Evolutionary conservation across 2,888 invertebrate species (phyloP).

Genomic region (Platycheirus albimanus): DNA sequence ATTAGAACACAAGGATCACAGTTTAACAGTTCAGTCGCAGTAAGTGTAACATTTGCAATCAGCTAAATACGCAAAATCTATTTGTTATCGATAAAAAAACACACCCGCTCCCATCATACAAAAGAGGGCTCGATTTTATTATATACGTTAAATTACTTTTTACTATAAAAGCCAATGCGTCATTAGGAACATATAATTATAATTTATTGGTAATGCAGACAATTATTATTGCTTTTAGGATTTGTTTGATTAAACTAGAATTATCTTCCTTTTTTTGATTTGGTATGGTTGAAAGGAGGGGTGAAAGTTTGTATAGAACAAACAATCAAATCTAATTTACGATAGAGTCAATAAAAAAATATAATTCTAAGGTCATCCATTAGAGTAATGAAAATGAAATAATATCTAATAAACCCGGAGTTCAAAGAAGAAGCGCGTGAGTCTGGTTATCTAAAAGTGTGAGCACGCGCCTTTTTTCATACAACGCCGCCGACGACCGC

Average conservation of each 20-base stretch:
- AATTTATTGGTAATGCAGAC: constrained; percentile 8
- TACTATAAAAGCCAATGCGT: constrained; percentile 17
- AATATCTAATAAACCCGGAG: not conserved
- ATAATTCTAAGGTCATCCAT: constrained; percentile 31
- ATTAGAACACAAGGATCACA: constrained; percentile 51
- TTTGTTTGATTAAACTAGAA: not conserved
- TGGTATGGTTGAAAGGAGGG: not conserved
- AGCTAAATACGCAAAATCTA: constrained; percentile 33
- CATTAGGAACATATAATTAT: not conserved
- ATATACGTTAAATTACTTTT: constrained; percentile 1
- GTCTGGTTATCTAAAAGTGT: constrained; percentile 8
- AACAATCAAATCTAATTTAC: constrained; percentile 9
- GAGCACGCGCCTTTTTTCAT: constrained; percentile 29
- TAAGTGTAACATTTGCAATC: constrained; percentile 19
- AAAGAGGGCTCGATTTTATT: constrained; percentile 30
- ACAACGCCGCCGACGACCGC: too few species aligned
- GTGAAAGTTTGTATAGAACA: constrained; percentile 10
- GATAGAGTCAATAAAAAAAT: constrained; percentile 27
- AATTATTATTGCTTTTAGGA: not conserved
- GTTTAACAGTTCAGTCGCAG: constrained; percentile 64
- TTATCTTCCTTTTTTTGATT: not conserved
- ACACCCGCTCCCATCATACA: not conserved
- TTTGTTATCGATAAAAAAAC: constrained; percentile 20
- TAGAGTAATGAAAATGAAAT: not conserved
- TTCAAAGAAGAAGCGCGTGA: constrained; percentile 23